Evolutionary conservation across 2,797 vertebrate genomes (phyloP), one percentile per base, ranked within the genome.

Genomic region (Simalia tracyae): DNA sequence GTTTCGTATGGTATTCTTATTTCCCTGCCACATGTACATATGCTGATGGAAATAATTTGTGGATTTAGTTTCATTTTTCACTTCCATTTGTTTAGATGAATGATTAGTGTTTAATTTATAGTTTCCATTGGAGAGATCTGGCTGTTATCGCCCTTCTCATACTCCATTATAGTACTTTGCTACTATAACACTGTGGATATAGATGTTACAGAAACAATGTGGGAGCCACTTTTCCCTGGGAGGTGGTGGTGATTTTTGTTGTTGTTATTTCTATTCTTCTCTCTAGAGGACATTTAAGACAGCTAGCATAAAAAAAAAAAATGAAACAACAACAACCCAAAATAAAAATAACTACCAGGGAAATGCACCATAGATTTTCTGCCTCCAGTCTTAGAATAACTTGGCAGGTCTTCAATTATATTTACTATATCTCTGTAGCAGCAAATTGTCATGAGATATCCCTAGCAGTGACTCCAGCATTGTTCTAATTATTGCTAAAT

Each of bases 51-150:
- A 90, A 36, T 50, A 31, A 26, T 88, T 26, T 86, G 8, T 54
- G 66, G 28, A 91, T 64, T 59, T 3, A 60, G 31, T 61, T 93
- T 90, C 60, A 86, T 19, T 91, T 94, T 96, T 92, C 28, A 90
- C 22, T 93, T 92, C 89, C 94, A 61, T 50, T 88, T 93, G 84
- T 91, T 56, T 50, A 91, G 26, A 89, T 94, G 94, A 94, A 12
- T 66, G 89, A 92, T 28, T 76, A 94, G 24, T 22, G 59, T 90
- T 87, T 94, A 94, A 95, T 92, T 93, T 91, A 91, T 8, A 91
- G 12, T 0, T 94, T 28, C 6, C 92, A 88, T 50, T 91, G 56
- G 50, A 61, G 2, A 90, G 42, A 50, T 94, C 26, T 4, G 22
- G 36, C 26, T 88, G 2, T 61, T 87, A 90, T 56, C 57, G 11